Evolutionary conservation across 2,888 invertebrate species (phyloP).

Genomic region (Leptopilina syphax): DNA sequence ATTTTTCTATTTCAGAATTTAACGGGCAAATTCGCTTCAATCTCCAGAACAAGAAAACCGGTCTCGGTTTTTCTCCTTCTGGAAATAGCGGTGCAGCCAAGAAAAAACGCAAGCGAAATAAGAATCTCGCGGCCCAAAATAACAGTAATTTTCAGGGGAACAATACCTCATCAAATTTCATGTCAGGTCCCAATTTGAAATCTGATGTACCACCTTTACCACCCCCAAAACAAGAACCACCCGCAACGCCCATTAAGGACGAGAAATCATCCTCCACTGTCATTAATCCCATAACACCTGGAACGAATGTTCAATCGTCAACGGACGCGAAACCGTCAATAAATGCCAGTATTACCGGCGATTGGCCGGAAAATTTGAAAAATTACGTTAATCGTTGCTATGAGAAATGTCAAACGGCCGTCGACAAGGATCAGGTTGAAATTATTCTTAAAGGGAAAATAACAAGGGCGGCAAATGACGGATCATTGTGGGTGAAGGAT

Average conservation of each 20-base stretch:
- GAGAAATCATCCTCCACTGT: slow-evolving; percentile 73
- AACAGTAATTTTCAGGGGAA: slow-evolving; percentile 76
- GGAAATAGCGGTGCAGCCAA: slow-evolving; percentile 80
- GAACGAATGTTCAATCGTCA: slow-evolving; percentile 57
- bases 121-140: slow-evolving; percentile 76
- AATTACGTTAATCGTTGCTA: slow-evolving; percentile 95
- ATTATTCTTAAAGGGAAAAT: slow-evolving; percentile 96
- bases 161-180: slow-evolving; percentile 59
- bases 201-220: slow-evolving; percentile 78
- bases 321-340: slow-evolving; percentile 59
- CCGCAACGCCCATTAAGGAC: slow-evolving; percentile 79
- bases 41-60: slow-evolving; percentile 75
- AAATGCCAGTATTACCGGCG: slow-evolving; percentile 79
- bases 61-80: slow-evolving; percentile 68
- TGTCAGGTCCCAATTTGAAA: slow-evolving; percentile 64
- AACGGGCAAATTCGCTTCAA: slow-evolving; percentile 73
- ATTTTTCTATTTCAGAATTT: slow-evolving; percentile 65
- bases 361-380: slow-evolving; percentile 89
- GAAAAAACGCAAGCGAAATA: slow-evolving; percentile 88
- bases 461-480: slow-evolving; percentile 92
- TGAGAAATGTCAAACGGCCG: slow-evolving; percentile 90
- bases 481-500: slow-evolving; percentile 92
- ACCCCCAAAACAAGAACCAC: slow-evolving; percentile 76
- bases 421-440: slow-evolving; percentile 96
- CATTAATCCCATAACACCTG: slow-evolving; percentile 65